phyloP scores from a whole-genome alignment of 2,888 invertebrate species.

The Sylvicola fuscatus region DNA sequence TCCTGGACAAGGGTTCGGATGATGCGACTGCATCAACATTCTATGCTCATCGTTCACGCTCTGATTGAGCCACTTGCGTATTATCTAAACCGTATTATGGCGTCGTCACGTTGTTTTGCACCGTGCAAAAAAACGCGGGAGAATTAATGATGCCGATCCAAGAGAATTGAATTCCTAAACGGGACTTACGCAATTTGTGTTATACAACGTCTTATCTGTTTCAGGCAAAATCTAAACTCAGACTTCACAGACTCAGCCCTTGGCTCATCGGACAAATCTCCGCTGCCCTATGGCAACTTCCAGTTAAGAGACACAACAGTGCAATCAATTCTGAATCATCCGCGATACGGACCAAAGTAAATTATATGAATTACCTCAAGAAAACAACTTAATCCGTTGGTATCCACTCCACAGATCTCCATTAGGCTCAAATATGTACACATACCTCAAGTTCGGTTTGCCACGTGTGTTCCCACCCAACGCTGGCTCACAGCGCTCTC shows the following conservation, averaged over 20 bases:
- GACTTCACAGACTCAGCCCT: constrained; percentile 89
- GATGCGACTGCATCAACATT: no score
- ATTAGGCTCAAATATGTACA: constrained; percentile 78
- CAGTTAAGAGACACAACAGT: constrained; percentile 83
- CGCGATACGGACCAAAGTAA: constrained; percentile 77
- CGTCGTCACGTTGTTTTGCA: neutral
- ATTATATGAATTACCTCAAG: constrained; percentile 13
- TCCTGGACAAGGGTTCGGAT: no score
- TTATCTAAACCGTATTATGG: no score
- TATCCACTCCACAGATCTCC: constrained; percentile 40
- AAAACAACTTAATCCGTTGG: constrained; percentile 1
- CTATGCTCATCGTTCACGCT: no score
- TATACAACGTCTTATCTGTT: constrained; percentile 10
- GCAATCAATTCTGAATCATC: constrained; percentile 65
- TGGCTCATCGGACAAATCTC: constrained; percentile 82
- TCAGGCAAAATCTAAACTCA: constrained; percentile 82
- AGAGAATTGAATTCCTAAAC: no score
- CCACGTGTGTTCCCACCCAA: constrained; percentile 81
- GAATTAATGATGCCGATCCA: no score
- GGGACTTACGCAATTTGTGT: no score
- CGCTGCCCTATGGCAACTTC: constrained; percentile 85
- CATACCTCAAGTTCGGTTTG: constrained; percentile 82
- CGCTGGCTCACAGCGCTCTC: constrained; percentile 48
- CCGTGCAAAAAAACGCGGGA: neutral
- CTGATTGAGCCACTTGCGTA: no score